Evolutionary conservation across 2,113 vertebrate genomes (phyloP), one percentile per base, ranked within the genome.

Genomic region (Brachyhypopomus gauderio): DNA sequence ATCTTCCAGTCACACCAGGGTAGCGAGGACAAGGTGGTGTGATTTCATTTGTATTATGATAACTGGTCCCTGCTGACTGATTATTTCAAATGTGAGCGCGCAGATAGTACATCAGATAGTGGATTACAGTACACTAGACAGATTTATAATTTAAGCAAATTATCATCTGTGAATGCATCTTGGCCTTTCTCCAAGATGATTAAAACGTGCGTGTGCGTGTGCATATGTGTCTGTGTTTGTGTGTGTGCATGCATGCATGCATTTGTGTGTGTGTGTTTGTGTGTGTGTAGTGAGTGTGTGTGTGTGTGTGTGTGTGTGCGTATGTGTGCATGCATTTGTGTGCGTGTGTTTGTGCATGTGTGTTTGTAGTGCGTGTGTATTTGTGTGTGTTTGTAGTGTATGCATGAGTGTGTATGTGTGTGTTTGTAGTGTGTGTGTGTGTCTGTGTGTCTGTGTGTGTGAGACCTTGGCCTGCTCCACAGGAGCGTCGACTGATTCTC

Each of bases 401-500:
- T 30, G 30, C 30, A 3, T 30, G 30, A 1, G 30, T 30, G 30
- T 30, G 30, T 67, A 12, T 75, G 5, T 76, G 72, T 14, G 9
- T 36, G 72, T 25, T 20, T 70, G 60, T 67, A n/a, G n/a, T n/a
- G n/a, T 7, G 9, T 36, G 22, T 30, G 5, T n/a, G n/a, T n/a
- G n/a, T n/a, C n/a, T n/a, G n/a, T 67, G 20, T 75, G 5, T 76
- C 66, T 14, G 9, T 36, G 72, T 25, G 23, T 70, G 60, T 67
- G 22, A 69, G 81, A 96, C 97, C 94, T 97, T 98, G 80, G 95
- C 94, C 72, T 97, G 95, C 66, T 97, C 95, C 86, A 96, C 87
- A 0, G 93, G 92, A 0, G 91, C 86, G 59, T 96, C 91, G 16
- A 91, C 80, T 0, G 93, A 91, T 80, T 97, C 96, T 62, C 87